phyloP scores from a whole-genome alignment of 1,140 invertebrate genomes.

The Dryas iulia region DNA sequence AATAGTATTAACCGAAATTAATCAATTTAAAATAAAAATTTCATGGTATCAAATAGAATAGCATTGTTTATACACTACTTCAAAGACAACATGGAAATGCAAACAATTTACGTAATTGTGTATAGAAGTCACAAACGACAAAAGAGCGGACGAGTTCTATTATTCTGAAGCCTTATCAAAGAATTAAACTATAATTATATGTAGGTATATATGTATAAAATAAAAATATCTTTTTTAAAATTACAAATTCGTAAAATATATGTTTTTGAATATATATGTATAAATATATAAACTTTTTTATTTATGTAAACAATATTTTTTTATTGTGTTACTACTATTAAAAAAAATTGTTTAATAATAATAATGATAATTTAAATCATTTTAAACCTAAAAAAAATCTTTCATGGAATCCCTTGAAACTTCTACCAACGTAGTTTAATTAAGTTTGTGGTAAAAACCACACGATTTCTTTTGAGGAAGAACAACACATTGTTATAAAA shows the following conservation, averaged over 20 bases:
- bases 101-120: slow-evolving; percentile 48
- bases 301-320: too few relatives aligned
- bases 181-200: neutral
- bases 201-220: too few relatives aligned
- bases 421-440: neutral
- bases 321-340: too few relatives aligned
- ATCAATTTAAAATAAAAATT: neutral
- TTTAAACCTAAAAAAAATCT: neutral
- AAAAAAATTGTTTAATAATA: too few relatives aligned
- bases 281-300: too few relatives aligned
- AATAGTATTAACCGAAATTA: neutral
- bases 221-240: too few relatives aligned
- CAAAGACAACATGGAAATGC: slow-evolving; percentile 12
- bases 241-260: too few relatives aligned
- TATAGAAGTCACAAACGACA: slow-evolving; percentile 15
- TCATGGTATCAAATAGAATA: neutral
- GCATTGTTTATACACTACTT: neutral
- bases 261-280: too few relatives aligned
- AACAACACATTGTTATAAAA: neutral
- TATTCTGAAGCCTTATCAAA: neutral
- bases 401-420: neutral
- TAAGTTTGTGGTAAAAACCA: slow-evolving; percentile 25
- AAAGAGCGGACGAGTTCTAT: neutral
- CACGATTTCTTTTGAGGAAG: slow-evolving; percentile 20
- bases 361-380: too few relatives aligned